Evolutionary conservation across 1,140 invertebrate species (phyloP), one percentile per base, ranked within the genome.

Genomic region (Branchinecta lindahli): DNA sequence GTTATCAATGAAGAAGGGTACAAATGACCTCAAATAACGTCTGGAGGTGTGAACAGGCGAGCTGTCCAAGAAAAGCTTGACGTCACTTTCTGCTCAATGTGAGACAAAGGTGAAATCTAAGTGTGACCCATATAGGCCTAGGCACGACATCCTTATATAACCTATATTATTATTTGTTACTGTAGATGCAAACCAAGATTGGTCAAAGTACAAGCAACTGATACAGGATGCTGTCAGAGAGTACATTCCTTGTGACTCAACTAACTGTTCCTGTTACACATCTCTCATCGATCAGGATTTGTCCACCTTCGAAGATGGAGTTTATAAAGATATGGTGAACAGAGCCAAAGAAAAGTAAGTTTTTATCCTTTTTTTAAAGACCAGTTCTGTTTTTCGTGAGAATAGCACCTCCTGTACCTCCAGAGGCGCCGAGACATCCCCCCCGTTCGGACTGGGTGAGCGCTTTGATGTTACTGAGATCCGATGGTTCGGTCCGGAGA

Each of bases 241-340:
- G 8, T 72, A 72, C 67, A 8, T 44, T 8, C 65, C 68, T n/a
- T 72, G 71, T 67, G 8, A 15, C 15, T 66, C 46, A 8, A 15
- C 44, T 5, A 73, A 73, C 46, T 78, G 74, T 75, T 75, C 74
- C 44, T 91, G 88, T 75, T 84, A 86, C 75, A 77, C 77, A 45
- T 72, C 79, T 75, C 82, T 89, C 44, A 86, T 94, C 66, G 75
- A 82, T 20, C 78, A 83, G 18, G 90, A 94, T 77, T 80, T 95
- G 46, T 77, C 79, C 72, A 78, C 83, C 20, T 94, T 90, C 77
- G 80, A 84, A 75, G 81, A 85, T 75, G 85, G 85, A 44, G 90
- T 94, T 68, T 84, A 80, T 3, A 81, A 85, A 74, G 77, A 85
- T 73, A 80, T 85, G 75, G 83, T 92, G 73, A 79, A 85, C 65